These are phyloP conservation scores for Parambassis ranga DNA, from an alignment of 2,797 vertebrate species.

Conservation along the genomic window DNA sequence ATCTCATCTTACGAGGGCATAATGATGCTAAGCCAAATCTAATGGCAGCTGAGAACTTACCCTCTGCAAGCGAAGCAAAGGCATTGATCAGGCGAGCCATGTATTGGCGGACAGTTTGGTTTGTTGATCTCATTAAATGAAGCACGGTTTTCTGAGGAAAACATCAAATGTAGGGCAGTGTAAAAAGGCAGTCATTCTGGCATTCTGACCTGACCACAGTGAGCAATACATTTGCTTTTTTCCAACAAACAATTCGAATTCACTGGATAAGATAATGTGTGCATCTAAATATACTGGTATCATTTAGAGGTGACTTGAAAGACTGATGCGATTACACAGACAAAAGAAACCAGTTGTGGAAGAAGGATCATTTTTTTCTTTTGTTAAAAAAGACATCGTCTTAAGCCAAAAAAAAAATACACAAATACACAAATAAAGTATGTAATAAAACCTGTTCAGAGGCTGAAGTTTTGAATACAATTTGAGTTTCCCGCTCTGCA, in stretches of 20 bases:
- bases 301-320: background rate
- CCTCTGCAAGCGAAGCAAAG: slow-evolving; percentile 90
- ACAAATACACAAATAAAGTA: background rate
- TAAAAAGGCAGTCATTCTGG: too few relatives aligned
- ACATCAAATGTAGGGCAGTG: background rate
- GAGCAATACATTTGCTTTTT: too few relatives aligned
- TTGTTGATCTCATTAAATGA: slow-evolving; percentile 84
- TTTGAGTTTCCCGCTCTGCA: background rate
- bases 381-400: slow-evolving; percentile 14
- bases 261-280: too few relatives aligned
- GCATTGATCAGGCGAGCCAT: slow-evolving; percentile 91
- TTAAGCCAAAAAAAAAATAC: background rate
- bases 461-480: slow-evolving; percentile 3
- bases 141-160: slow-evolving; percentile 83
- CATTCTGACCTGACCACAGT: too few relatives aligned
- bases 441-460: background rate
- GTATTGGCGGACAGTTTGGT: slow-evolving; percentile 89
- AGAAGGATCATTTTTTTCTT: slow-evolving; percentile 7
- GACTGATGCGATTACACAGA: background rate
- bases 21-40: background rate
- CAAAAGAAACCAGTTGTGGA: slow-evolving; percentile 19
- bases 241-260: too few relatives aligned
- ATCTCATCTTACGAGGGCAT: slow-evolving; percentile 14
- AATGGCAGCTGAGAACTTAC: slow-evolving; percentile 74
- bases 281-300: too few relatives aligned